Evolutionary conservation across 2,113 vertebrate genomes (phyloP), one percentile per base, ranked within the genome.

Genomic region (Genyomyrus donnyi): DNA sequence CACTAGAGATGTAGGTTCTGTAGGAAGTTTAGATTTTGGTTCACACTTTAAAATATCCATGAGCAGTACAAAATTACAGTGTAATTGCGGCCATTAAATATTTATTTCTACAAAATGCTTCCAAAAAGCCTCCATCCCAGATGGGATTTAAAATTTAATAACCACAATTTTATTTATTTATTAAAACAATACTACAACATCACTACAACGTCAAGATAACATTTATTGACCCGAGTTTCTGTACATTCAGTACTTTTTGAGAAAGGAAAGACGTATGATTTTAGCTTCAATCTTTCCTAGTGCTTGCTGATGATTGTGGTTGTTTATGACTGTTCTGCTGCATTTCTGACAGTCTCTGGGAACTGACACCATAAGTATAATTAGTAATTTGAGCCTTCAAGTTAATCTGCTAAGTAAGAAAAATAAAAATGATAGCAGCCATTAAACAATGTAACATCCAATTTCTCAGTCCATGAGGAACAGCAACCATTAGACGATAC

Each of bases 111-210:
- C 74, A 80, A 80, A 80, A 80, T 80, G 35, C 74, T 42, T 39
- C 35, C 31, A 80, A 80, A 42, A 80, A 80, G 74, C 15, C 35
- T 39, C 35, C 35, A 39, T 42, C 74, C 74, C 74, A 70, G 27
- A 70, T 70, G 62, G 62, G 27, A 80, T 80, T 80, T 42, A 80
- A 80, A 80, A 80, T 80, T 80, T 70, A 70, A 70, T 70, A 70
- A 31, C 62, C 31, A 19, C 35, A 39, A 80, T 80, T 80, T 39
- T 80, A 80, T 80, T 77, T 77, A 35, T 77, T 31, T 70, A 70
- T 70, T 31, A 31, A 70, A 70, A 70, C 62, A 70, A 27, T 70
- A 27, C 27, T 80, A 80, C 35, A 80, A 42, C 74, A 42, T 80
- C 5, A 27, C 62, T 80, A 80, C 35, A 42, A 42, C 35, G 8